Evolutionary conservation across 2,888 invertebrate genomes (phyloP), one percentile per base, ranked within the genome.

Genomic region (Atethmia centrago): DNA sequence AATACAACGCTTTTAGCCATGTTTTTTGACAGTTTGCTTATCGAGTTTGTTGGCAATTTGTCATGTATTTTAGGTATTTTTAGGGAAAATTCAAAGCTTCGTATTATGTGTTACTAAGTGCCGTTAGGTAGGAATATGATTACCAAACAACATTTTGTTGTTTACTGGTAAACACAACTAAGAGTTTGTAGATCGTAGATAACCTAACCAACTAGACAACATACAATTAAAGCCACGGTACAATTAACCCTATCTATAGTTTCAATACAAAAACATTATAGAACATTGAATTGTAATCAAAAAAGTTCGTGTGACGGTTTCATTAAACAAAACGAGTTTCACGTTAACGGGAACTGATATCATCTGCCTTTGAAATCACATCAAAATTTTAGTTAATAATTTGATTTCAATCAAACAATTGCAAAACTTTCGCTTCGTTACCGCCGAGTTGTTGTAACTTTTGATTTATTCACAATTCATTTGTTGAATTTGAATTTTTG

Each of bases 381-480:
- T 85, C 65, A 83, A 83, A 82, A 87, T 83, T 85, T 85, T 87
- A 86, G 86, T 88, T 81, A 80, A 85, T 86, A 87, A 88, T 88
- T 88, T 85, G 87, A 88, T 88, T 88, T 76, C 84, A 87, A 88
- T 88, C 88, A 88, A 87, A 87, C 84, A 85, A 85, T 86, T 86
- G 83, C 63, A 81, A 85, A 88, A 88, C 71, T 88, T 88, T 82
- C 65, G 87, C 86, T 85, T 88, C 87, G 88, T 88, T 88, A 87
- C 85, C 84, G 69, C 76, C 76, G 77, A 80, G 79, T 83, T 85
- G 83, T 79, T 79, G 84, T 87, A 90, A 90, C 89, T 89, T 89
- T 85, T 87, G 89, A 90, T 88, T 90, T 87, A 87, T 90, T 89
- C 89, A 74, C 87, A 85, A 89, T 89, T 88, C 86, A 89, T 87